Percentiles rank a stretch among this genome's conserved stretches.
These are phyloP conservation scores for Manis crassicaudata DNA, from an alignment of 2,797 vertebrate species.

Conservation along the genomic window DNA sequence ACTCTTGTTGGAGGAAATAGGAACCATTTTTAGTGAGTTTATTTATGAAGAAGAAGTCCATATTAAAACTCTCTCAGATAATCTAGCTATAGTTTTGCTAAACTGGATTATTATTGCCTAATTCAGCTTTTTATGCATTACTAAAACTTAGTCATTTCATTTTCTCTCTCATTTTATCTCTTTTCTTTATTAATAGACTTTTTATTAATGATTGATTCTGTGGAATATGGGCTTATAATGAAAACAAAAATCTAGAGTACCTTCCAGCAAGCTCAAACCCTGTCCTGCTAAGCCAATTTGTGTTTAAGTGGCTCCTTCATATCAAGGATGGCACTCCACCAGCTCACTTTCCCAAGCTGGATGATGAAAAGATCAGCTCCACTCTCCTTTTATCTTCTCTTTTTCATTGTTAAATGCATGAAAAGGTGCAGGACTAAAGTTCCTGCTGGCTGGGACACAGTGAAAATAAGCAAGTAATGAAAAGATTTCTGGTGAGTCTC, in stretches of 20 bases:
- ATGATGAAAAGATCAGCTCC: conserved; percentile 64
- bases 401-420: neutral
- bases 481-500: neutral
- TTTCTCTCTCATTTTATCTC: conserved; percentile 47
- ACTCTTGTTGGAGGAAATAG: neutral
- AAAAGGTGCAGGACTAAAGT: neutral
- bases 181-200: conserved; percentile 25
- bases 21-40: conserved; percentile 10
- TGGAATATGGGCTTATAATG: neutral
- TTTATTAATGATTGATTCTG: neutral
- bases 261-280: conserved; percentile 48
- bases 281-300: conserved; percentile 66
- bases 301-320: conserved; percentile 53
- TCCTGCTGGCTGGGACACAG: neutral
- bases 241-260: conserved; percentile 57
- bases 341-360: conserved; percentile 84
- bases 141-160: conserved; percentile 20
- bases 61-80: neutral
- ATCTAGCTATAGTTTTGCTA: conserved; percentile 44
- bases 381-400: neutral
- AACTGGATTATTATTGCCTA: neutral
- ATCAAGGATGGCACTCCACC: conserved; percentile 6
- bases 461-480: neutral
- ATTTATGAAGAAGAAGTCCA: conserved; percentile 13
- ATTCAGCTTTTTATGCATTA: conserved; percentile 29